Conservation (phyloP, 2,113 vertebrate species). For the Amphilophus citrinellus region DNA sequence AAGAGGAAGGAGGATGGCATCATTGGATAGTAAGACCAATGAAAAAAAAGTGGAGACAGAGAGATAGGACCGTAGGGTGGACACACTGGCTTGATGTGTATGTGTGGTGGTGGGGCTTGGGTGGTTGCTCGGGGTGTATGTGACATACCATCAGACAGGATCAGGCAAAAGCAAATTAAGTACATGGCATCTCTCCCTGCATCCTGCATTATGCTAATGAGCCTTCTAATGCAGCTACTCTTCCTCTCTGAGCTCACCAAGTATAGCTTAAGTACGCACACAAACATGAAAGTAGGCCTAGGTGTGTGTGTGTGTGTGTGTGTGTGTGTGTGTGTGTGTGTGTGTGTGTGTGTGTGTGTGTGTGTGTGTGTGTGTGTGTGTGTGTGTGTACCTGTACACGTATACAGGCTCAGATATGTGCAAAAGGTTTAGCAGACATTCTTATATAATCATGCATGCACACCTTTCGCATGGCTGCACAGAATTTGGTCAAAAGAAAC, state of each 20-base stretch:
- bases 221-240: conserved; percentile 29
- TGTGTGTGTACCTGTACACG: neutral
- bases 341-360: neutral
- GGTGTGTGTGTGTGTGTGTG: neutral
- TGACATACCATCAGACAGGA: conserved; percentile 55
- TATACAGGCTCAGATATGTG: neutral
- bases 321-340: neutral
- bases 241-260: conserved; percentile 17
- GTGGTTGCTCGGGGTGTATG: conserved; percentile 1
- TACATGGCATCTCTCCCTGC: conserved; percentile 43
- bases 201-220: conserved; percentile 62
- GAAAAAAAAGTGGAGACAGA: neutral
- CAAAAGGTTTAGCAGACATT: neutral
- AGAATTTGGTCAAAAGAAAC: conserved; percentile 26
- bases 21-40: conserved; percentile 11
- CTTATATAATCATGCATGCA: conserved; percentile 45
- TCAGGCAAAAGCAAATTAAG: conserved; percentile 52
- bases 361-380: neutral
- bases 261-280: neutral
- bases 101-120: conserved; percentile 12
- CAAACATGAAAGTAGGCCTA: neutral
- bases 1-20: neutral
- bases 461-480: conserved; percentile 43
- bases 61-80: conserved; percentile 5
- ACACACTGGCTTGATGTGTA: neutral